Base-by-base conservation (phyloP, 2,113 vertebrate species). In the Silurus asotus region DNA sequence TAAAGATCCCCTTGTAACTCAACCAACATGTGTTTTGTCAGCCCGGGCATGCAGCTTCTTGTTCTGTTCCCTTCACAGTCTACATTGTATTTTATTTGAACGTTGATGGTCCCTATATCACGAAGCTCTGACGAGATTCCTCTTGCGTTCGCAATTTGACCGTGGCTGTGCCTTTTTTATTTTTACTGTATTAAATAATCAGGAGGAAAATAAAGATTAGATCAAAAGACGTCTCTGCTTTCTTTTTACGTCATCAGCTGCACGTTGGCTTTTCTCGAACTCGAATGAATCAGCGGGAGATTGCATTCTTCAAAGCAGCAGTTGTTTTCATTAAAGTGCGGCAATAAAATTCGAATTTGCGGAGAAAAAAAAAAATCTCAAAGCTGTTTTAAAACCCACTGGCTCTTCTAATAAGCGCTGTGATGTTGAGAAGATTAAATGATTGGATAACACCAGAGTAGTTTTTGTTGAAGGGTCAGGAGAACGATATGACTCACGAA, bases 341-440 rank as follows among this genome's bases (percentile, higher is more conserved):
- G 14, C 13, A 65, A 82, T 82, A 82, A 82, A 82, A 69, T 19
- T 13, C 2, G 49, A 20, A 69, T 67, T 82, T 82, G 28, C 11
- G 8, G 45, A 37, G 25, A 20, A 37, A 28, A 8, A 59, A 37
- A 17, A 20, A 37, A 28, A 8, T 4, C 20, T 64, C 17, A 81
- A 62, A 49, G 25, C 20, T 6, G 20, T 25, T 55, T 23, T 2
- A 37, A 59, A 59, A 17, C 28, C 13, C 56, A 20, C 76, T 23
- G 56, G 17, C 8, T 58, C 59, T 79, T 2, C 55, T 37, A 37
- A 61, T 80, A 80, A 77, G 61, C 4, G 56, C 25, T 77, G 17
- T 23, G 61, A 80, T 23, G 19, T 80, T 13, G 77, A 20, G 28
- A 7, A 61, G 56, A 20, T 58, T 20, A 58, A 59, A 55, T 55